These are phyloP conservation scores for Pelobates fuscus DNA, from an alignment of 2,113 vertebrate species.

Conservation along the genomic window DNA sequence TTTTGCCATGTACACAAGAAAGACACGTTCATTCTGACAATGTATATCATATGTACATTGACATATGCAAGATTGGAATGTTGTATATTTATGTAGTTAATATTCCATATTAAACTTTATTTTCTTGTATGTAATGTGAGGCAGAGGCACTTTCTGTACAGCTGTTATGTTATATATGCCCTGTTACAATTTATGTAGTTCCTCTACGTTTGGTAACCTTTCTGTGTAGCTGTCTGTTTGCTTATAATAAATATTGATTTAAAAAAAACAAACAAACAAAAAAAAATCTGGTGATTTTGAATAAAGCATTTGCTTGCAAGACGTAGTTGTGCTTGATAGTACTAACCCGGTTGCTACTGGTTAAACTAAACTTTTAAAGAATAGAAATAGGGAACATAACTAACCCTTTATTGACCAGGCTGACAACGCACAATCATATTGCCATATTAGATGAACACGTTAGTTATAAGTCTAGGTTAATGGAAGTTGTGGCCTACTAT, in stretches of 20 bases:
- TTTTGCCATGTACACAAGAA: too few species aligned
- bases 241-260: constrained; percentile 52
- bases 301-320: neutral
- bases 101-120: neutral
- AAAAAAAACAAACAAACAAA: constrained; percentile 19
- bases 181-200: constrained; percentile 12
- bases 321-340: neutral
- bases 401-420: neutral
- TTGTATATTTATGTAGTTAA: constrained; percentile 21
- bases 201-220: neutral
- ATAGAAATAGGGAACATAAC: neutral
- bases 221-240: constrained; percentile 20
- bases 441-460: neutral
- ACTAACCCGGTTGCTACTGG: constrained; percentile 55
- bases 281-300: constrained; percentile 12
- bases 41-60: too few species aligned
- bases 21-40: too few species aligned
- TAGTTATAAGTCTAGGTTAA: too few species aligned
- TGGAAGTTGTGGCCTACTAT: too few species aligned
- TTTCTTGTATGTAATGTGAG: constrained; percentile 22
- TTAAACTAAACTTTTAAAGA: constrained; percentile 54
- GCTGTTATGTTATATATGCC: constrained; percentile 13
- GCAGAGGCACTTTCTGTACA: neutral
- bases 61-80: neutral
- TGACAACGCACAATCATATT: neutral